Evolutionary conservation across 2,797 vertebrate species (phyloP), one percentile per base, ranked within the genome.

Genomic region (Prunella strophiata): DNA sequence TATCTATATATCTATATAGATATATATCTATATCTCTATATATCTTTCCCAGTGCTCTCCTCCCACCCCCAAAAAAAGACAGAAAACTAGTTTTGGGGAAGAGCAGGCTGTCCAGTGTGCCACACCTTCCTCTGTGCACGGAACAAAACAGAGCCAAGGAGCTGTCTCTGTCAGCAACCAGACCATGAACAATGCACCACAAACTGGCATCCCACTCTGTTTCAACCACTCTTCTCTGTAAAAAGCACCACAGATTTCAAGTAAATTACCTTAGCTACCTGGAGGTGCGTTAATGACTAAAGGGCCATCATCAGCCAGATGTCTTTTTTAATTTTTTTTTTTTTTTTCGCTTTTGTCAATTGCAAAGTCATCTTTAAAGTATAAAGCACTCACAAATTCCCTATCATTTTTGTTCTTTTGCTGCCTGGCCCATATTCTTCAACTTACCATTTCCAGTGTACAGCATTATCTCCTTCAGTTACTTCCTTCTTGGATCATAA

Each of bases 121-220:
- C 27, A 36, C 54, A 81, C 3, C 8, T 75, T 66, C 47, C 25
- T 16, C 47, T 55, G 30, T 16, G 14, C 17, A 22, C 36, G 34
- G n/a, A 65, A 45, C 3, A 70, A 59, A 29, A 13, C 16, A 45
- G 10, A 83, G 26, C 9, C 30, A 59, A 40, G 51, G 38, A 80
- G 11, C 22, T 45, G 18, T 12, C 16, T 23, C 38, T 34, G 21
- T 19, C 58, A 84, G 42, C 59, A 58, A 7, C 30, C 38, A 45
- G 16, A 9, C 21, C 3, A 0, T 23, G 32, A 75, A 57, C 47
- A 45, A 1, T 1, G 17, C 30, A 29, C 21, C 38, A 40, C 0
- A 2, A 43, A 8, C 50, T 47, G 20, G 12, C 10, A 85, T 74
- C 25, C 20, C 3, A 2, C 22, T n/a, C 21, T 23, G 7, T 22